These are phyloP conservation scores for Atrichornis clamosus DNA, from an alignment of 2,113 vertebrate genomes.

Conservation along the genomic window DNA sequence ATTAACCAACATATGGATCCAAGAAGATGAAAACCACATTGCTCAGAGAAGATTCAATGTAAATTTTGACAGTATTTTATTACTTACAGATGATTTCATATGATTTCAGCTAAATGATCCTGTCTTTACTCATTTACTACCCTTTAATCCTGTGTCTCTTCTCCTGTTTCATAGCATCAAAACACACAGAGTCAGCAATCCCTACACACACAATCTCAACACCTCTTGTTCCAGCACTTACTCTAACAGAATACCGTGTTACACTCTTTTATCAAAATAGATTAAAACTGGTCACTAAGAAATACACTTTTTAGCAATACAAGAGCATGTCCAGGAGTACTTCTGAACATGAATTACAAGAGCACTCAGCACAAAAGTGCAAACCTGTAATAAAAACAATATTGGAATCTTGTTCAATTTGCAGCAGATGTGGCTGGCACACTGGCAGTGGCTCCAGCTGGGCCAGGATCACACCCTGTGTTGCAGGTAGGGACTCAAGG, in stretches of 20 bases:
- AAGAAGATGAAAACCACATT: neutral
- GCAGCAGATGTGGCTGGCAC: neutral
- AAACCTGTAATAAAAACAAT: neutral
- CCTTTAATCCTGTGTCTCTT: neutral
- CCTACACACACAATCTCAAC: neutral
- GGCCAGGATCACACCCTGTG: neutral
- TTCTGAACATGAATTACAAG: neutral
- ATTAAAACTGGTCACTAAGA: neutral
- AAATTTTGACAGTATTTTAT: neutral
- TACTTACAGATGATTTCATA: neutral
- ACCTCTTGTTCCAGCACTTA: neutral
- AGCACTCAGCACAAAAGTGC: neutral
- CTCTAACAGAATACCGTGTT: neutral
- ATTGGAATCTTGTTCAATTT: neutral
- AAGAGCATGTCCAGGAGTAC: neutral
- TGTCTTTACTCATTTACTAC: neutral
- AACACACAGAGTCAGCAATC: neutral
- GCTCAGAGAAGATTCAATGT: neutral
- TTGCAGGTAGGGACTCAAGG: neutral
- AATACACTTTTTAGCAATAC: neutral
- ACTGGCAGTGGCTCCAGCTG: neutral
- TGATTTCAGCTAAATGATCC: neutral
- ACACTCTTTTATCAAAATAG: neutral
- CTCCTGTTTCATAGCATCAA: neutral
- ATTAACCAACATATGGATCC: neutral